Percentiles rank a stretch among this genome's conserved stretches.
phyloP scores from a whole-genome alignment of 2,888 invertebrate species.

The Pheosia gnoma region DNA sequence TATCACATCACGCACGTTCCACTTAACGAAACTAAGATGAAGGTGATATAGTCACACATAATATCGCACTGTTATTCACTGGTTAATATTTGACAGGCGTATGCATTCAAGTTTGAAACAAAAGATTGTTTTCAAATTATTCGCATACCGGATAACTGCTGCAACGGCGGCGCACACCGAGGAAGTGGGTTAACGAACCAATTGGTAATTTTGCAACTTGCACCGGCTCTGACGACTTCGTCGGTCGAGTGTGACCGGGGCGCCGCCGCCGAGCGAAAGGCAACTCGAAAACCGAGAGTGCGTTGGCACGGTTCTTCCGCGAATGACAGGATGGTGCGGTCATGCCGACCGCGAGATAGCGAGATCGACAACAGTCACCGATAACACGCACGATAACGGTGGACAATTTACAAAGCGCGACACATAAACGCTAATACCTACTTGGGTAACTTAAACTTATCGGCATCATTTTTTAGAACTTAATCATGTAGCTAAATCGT shows the following conservation, averaged over 20 bases:
- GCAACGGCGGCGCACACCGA: constrained; percentile 49
- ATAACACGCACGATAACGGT: constrained; percentile 70
- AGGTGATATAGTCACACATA: constrained; percentile 18
- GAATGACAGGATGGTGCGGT: constrained; percentile 71
- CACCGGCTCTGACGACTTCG: constrained; percentile 60
- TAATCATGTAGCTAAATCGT: background rate
- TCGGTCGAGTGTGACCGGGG: constrained; percentile 63
- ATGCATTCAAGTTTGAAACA: constrained; percentile 31
- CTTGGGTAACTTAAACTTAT: constrained; percentile 20
- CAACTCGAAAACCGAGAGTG: constrained; percentile 74
- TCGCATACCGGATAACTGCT: constrained; percentile 55
- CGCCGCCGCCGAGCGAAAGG: constrained; percentile 66
- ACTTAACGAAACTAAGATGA: constrained; percentile 28
- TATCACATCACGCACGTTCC: constrained; percentile 29
- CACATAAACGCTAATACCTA: constrained; percentile 18
- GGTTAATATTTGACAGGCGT: constrained; percentile 37
- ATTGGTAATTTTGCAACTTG: constrained; percentile 74
- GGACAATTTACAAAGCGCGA: constrained; percentile 47
- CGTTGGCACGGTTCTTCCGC: constrained; percentile 73
- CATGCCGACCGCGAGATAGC: constrained; percentile 70
- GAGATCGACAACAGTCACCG: constrained; percentile 71
- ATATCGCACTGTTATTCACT: constrained; percentile 32
- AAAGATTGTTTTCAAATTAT: constrained; percentile 59
- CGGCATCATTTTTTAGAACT: constrained; percentile 11
- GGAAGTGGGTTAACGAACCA: constrained; percentile 74